Evolutionary conservation across 2,797 vertebrate species (phyloP).

Genomic region (Ficedula albicollis): DNA sequence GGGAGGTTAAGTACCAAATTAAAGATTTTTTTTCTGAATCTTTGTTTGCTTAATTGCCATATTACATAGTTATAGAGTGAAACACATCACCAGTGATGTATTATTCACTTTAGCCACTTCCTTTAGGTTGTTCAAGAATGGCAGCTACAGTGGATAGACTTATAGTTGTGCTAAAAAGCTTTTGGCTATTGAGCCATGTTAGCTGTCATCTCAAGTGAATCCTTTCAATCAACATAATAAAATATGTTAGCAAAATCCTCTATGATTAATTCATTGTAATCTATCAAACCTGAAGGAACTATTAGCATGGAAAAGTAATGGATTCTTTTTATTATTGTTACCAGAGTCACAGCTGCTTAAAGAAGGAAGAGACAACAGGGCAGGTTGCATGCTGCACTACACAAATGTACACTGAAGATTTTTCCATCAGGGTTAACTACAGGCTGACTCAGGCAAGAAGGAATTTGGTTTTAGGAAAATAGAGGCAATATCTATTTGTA

Average conservation of each 20-base stretch:
- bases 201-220: conserved; percentile 56
- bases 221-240: conserved; percentile 51
- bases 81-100: background rate
- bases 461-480: background rate
- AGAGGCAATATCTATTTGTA: background rate
- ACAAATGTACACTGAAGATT: background rate
- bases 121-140: conserved; percentile 25
- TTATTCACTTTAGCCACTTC: background rate
- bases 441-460: background rate
- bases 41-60: background rate
- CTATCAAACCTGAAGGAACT: conserved; percentile 50
- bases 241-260: conserved; percentile 49
- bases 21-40: conserved; percentile 1
- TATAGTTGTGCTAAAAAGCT: conserved; percentile 23
- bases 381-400: background rate
- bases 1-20: background rate
- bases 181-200: conserved; percentile 27
- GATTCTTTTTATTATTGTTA: conserved; percentile 55
- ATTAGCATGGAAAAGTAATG: conserved; percentile 7
- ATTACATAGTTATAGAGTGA: background rate
- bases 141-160: conserved; percentile 1
- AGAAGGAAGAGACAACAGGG: background rate
- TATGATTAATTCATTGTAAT: conserved; percentile 57
- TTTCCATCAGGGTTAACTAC: background rate
- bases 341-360: background rate